These are phyloP conservation scores for Hylomyscus alleni DNA, from an alignment of 2,797 vertebrate genomes.

Conservation along the genomic window DNA sequence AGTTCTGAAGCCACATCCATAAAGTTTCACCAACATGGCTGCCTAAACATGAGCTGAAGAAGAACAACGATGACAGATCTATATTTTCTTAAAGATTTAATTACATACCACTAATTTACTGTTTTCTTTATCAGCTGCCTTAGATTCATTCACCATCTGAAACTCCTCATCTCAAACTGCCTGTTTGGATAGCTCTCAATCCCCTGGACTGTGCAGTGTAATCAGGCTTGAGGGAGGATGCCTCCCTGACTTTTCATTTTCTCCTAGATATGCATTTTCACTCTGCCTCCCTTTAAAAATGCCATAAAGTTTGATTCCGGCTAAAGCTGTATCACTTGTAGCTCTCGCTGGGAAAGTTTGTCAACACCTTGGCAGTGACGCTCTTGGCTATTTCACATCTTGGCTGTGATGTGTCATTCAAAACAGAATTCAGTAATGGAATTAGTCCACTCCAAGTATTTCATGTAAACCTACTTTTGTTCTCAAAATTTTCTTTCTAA, in stretches of 20 bases:
- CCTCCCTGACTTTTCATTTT: slow-evolving; percentile 32
- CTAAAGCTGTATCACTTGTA: slow-evolving; percentile 50
- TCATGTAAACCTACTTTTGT: slow-evolving; percentile 61
- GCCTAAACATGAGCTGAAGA: neutral
- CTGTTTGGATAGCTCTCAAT: neutral
- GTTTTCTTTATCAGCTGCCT: neutral
- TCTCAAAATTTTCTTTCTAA: slow-evolving; percentile 58
- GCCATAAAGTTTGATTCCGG: slow-evolving; percentile 17
- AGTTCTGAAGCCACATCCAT: neutral
- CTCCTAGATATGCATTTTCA: slow-evolving; percentile 44
- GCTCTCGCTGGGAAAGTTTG: slow-evolving; percentile 62
- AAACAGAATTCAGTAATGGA: slow-evolving; percentile 62
- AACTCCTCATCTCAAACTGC: slow-evolving; percentile 14
- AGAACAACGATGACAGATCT: neutral
- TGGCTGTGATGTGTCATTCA: slow-evolving; percentile 31
- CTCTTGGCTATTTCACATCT: slow-evolving; percentile 48
- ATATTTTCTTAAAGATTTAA: slow-evolving; percentile 23
- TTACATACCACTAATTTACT: neutral
- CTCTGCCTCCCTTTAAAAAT: slow-evolving; percentile 54
- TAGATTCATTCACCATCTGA: slow-evolving; percentile 38
- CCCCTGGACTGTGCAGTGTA: neutral
- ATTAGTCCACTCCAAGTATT: slow-evolving; percentile 48
- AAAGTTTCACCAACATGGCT: neutral
- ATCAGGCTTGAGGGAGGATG: neutral
- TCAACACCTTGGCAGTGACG: slow-evolving; percentile 60